These are phyloP conservation scores for Sphaeramia orbicularis DNA, from an alignment of 2,797 vertebrate genomes.

Conservation along the genomic window DNA sequence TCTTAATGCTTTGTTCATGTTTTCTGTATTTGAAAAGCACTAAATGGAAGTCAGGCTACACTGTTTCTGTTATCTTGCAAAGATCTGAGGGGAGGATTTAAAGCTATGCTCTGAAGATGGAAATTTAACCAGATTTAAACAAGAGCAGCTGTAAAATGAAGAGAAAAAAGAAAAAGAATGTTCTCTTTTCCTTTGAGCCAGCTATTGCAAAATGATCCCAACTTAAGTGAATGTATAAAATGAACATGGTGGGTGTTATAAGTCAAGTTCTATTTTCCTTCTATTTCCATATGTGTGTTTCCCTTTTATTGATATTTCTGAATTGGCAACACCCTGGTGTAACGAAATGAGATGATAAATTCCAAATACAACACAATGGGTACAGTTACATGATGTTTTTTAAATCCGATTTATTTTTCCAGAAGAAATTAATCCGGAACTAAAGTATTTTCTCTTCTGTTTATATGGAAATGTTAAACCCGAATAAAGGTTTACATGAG, in stretches of 20 bases:
- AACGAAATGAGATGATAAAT: conserved; percentile 11
- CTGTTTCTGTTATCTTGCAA: conserved; percentile 19
- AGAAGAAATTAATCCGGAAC: too few relatives aligned
- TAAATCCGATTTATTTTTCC: too few relatives aligned
- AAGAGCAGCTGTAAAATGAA: conserved; percentile 15
- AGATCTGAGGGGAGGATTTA: conserved; percentile 35
- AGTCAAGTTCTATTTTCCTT: conserved; percentile 3
- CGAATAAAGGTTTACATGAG: too few relatives aligned
- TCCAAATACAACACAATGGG: conserved; percentile 23
- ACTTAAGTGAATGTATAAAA: neutral
- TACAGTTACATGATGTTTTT: too few relatives aligned
- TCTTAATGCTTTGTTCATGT: conserved; percentile 35
- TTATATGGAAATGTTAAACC: too few relatives aligned
- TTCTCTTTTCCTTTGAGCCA: neutral
- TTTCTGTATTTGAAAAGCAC: conserved; percentile 47
- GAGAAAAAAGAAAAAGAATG: conserved; percentile 1
- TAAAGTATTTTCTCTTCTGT: too few relatives aligned
- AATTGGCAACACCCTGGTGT: conserved; percentile 4
- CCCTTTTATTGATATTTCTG: neutral
- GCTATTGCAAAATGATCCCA: conserved; percentile 1
- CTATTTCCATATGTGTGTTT: neutral
- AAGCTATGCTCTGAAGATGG: conserved; percentile 18
- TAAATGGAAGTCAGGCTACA: conserved; percentile 40
- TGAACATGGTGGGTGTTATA: neutral
- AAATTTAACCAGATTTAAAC: conserved; percentile 19